Percentiles rank a stretch among this genome's conserved stretches.
Conservation (phyloP, 2,113 vertebrate genomes). For the Microcebus jonahi region DNA sequence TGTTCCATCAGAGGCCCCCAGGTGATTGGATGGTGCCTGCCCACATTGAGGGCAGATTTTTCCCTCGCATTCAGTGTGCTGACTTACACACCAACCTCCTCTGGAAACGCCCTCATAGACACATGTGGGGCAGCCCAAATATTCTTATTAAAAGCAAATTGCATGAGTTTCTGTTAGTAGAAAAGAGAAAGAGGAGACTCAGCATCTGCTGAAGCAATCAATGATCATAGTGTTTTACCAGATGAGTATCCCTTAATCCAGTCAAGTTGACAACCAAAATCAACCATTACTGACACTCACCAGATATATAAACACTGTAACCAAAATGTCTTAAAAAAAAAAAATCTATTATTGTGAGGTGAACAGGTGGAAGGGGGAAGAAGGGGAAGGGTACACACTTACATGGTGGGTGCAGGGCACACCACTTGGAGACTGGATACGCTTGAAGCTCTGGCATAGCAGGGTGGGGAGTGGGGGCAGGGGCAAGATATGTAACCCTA, state of each 20-base stretch:
- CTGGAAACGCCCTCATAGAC: background rate
- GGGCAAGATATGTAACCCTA: too few relatives aligned
- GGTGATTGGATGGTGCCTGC: background rate
- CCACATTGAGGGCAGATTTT: background rate
- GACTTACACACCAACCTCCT: background rate
- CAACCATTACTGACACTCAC: background rate
- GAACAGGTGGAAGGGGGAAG: too few relatives aligned
- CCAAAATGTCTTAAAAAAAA: too few relatives aligned
- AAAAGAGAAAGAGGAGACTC: background rate
- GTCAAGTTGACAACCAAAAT: background rate
- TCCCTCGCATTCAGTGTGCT: rapidly evolving
- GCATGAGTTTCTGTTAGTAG: background rate
- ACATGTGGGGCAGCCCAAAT: background rate
- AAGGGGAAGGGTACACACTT: too few relatives aligned
- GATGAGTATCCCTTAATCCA: background rate
- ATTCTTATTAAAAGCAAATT: background rate
- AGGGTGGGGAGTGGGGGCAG: too few relatives aligned
- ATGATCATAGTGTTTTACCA: background rate
- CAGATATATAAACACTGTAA: background rate
- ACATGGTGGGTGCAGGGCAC: too few relatives aligned
- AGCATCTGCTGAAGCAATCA: background rate
- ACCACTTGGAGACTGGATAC: too few relatives aligned
- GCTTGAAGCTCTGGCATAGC: too few relatives aligned
- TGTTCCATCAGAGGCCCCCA: background rate
- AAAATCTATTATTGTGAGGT: too few relatives aligned